Evolutionary conservation across 35 echinoderm and acorn worm genomes (phyloP), one percentile per base, ranked within the genome.

Genomic region (Heliocidaris tuberculata): DNA sequence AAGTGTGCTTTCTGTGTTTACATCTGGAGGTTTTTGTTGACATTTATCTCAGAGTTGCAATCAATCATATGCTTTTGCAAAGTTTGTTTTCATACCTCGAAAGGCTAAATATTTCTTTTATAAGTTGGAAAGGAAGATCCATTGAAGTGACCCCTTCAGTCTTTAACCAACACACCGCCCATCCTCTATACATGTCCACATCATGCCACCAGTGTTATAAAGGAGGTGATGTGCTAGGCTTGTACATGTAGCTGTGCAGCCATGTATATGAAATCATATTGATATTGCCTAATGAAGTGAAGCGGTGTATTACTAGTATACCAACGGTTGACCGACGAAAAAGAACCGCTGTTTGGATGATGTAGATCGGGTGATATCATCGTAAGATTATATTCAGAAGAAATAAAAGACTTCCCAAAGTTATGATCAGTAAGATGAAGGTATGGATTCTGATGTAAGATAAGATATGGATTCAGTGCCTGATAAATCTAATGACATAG

Each of bases 41-140:
- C 65, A 78, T 78, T 78, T 78, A 78, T 78, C 65, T 19, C 65
- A n/a, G 65, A 78, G 65, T 78, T 78, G 65, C 65, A 78, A 78
- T 78, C 65, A 78, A 78, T 78, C 65, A 78, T 78, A n/a, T 24
- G 65, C 27, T 78, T 78, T 78, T 78, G 19, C 65, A 78, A 78
- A 78, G 65, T 78, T 78, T 78, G 65, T 78, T 78, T 78, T 78
- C 65, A 78, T n/a, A 78, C 27, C 65, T 78, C 6, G 65, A 78
- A n/a, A n/a, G n/a, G n/a, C n/a, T n/a, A n/a, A n/a, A 21, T 78
- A 78, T 78, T 78, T 78, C 65, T 78, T 78, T 78, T n/a, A 7
- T 71, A 71, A 71, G 61, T 71, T 71, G 61, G 65, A 78, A 78
- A n/a, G 65, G 65, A n/a, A 78, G 65, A n/a, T 27, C 65, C 65